phyloP scores from a whole-genome alignment of 2,888 invertebrate species.

The Pantelozetes paolii region DNA sequence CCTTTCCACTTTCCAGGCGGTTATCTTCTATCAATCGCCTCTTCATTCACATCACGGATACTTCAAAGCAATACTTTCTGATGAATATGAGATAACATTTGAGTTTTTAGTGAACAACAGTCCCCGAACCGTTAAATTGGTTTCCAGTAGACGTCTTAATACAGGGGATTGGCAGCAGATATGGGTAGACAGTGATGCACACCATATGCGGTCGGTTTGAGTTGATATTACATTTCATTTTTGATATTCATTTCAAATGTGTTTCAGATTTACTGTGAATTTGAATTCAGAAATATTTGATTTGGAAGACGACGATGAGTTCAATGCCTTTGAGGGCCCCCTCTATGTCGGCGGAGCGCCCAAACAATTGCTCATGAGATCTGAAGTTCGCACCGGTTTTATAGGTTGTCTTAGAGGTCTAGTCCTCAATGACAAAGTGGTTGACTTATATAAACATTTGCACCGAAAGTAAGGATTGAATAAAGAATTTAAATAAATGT shows the following conservation, averaged over 20 bases:
- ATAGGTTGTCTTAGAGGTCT: conserved; percentile 90
- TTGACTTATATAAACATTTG: conserved; percentile 88
- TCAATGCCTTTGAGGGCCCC: conserved; percentile 85
- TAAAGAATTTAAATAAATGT: neutral
- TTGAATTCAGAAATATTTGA: conserved; percentile 83
- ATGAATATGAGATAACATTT: conserved; percentile 77
- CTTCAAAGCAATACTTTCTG: conserved; percentile 83
- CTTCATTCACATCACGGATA: conserved; percentile 82
- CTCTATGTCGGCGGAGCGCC: conserved; percentile 86
- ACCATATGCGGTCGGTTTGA: conserved; percentile 66
- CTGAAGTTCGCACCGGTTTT: conserved; percentile 75
- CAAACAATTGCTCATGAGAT: conserved; percentile 58
- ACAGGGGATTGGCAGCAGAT: conserved; percentile 94
- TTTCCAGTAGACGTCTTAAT: conserved; percentile 74
- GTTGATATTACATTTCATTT: no score
- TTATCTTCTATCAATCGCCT: conserved; percentile 82
- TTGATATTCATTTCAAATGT: neutral
- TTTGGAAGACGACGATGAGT: conserved; percentile 75
- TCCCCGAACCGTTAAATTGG: conserved; percentile 73
- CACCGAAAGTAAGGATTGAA: conserved; percentile 51
- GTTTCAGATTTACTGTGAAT: conserved; percentile 71
- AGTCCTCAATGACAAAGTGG: conserved; percentile 82
- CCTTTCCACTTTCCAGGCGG: conserved; percentile 60
- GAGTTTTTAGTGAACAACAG: conserved; percentile 82
- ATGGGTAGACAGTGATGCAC: conserved; percentile 89